Base-by-base conservation (phyloP, 2,113 vertebrate species). In the Channa maculata region DNA sequence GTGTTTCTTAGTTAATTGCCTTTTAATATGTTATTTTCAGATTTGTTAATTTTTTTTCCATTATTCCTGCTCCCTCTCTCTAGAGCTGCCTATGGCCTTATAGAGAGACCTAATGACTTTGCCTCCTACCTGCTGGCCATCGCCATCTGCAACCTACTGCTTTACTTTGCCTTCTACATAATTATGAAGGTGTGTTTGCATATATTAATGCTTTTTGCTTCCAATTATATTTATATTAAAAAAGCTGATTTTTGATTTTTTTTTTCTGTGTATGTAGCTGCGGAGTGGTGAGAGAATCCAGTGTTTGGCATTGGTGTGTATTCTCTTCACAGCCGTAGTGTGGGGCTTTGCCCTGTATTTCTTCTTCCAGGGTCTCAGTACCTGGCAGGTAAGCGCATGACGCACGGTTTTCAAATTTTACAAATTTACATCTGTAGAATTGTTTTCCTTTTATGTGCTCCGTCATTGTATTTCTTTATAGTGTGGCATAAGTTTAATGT, bases 291-390 rank as follows among this genome's bases (percentile, higher is more conserved):
- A 99, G 78, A 91, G 93, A 37, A 97, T 99, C 93, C 87, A 95
- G 83, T 96, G 94, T 83, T 93, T 98, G 75, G 91, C 97, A 0
- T 67, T 99, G 79, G 96, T 99, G 78, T 97, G 95, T 78, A 97
- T 99, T 51, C 1, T 95, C 63, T 95, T 96, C 86, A 99, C 98
- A 0, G 97, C 97, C 0, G 96, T 99, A 64, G 96, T 99, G 13
- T 99, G 98, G 98, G 97, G 96, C 67, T 97, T 97, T 0, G 98
- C 98, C 0, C 95, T 99, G 53, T 99, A 96, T 87, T 99, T 99
- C 95, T 99, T 99, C 94, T 99, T 99, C 93, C 98, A 99, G 92
- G 98, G 98, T 13, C 96, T 99, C 73, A 99, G 97, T 91, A 99
- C 97, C 53, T 99, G 98, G 98, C 96, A 99, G 97, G 98, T 99